Conservation (phyloP, 2,113 vertebrate genomes). For the Plecturocebus donacophilus region DNA sequence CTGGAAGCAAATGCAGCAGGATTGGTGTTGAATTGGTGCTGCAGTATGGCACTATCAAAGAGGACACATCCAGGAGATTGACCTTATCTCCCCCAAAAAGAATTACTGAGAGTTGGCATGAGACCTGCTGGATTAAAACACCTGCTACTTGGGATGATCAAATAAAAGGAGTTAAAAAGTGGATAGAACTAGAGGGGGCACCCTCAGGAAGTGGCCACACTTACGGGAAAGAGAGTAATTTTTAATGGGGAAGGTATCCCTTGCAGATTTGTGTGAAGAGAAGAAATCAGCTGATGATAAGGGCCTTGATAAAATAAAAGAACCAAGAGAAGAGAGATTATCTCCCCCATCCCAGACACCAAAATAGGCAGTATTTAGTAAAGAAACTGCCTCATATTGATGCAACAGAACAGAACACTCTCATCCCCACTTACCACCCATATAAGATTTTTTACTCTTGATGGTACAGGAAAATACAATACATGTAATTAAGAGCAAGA, state of each 20-base stretch:
- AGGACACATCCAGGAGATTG: no score
- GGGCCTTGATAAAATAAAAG: background rate
- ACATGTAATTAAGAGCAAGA: background rate
- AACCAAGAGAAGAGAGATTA: background rate
- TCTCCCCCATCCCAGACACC: no score
- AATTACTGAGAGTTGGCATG: background rate
- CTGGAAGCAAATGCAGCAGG: background rate
- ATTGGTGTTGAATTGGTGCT: fast-evolving
- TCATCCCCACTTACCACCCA: background rate
- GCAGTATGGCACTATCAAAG: fast-evolving
- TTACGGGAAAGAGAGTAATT: background rate
- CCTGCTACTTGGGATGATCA: no score
- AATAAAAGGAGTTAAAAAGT: background rate
- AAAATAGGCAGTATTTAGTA: background rate
- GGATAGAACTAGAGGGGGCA: background rate
- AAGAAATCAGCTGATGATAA: background rate
- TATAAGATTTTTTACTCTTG: background rate
- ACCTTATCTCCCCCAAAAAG: background rate
- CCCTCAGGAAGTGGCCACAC: background rate
- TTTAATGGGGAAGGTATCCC: background rate
- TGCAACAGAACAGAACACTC: background rate
- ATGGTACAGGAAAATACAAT: background rate
- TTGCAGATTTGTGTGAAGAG: background rate
- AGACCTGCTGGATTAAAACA: background rate
- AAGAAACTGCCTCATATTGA: background rate